phyloP scores from a whole-genome alignment of 2,888 invertebrate genomes.

The Aradus depressus region DNA sequence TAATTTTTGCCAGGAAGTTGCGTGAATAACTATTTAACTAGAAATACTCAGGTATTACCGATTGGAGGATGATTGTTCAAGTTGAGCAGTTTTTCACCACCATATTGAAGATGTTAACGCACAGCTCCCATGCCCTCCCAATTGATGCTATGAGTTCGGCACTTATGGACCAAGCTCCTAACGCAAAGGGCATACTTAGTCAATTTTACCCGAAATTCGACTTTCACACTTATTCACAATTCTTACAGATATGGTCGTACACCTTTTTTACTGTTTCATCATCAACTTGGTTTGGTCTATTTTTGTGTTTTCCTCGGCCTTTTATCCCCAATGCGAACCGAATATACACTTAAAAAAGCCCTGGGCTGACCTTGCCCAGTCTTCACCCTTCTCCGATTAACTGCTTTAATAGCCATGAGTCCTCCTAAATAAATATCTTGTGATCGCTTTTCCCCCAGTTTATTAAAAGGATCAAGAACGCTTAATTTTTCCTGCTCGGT shows the following conservation, averaged over 20 bases:
- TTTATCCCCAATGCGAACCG: background rate
- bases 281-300: background rate
- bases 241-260: conserved; percentile 4
- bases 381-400: conserved; percentile 3
- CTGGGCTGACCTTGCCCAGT: background rate
- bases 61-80: too few species aligned
- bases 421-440: conserved; percentile 2
- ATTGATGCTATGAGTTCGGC: too few species aligned
- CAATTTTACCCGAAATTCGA: too few species aligned
- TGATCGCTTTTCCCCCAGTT: background rate
- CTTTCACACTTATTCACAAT: too few species aligned
- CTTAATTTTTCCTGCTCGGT: background rate
- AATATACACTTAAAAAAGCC: background rate
- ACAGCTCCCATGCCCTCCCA: too few species aligned
- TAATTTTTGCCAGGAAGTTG: too few species aligned
- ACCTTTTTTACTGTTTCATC: background rate
- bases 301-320: conserved; percentile 1
- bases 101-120: too few species aligned
- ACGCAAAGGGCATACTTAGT: too few species aligned
- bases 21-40: too few species aligned
- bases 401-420: background rate
- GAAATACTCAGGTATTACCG: too few species aligned
- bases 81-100: too few species aligned
- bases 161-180: too few species aligned
- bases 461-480: background rate